phyloP scores from a whole-genome alignment of 2,797 vertebrate species.

The Podargus strigoides region DNA sequence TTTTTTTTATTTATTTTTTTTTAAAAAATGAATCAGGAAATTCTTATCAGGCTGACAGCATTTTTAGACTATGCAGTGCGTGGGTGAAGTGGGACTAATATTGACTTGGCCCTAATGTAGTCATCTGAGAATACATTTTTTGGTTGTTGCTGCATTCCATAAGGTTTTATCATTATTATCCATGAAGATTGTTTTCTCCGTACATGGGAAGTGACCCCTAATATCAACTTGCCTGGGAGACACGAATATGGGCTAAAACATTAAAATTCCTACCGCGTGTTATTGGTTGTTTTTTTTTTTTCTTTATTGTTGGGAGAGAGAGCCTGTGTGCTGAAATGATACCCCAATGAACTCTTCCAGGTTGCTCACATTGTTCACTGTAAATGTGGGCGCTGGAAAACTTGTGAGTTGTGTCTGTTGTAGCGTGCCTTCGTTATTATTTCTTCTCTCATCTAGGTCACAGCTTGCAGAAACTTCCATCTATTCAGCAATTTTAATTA shows the following conservation, averaged over 20 bases:
- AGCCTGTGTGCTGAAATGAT: not conserved
- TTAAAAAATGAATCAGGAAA: conserved; percentile 65
- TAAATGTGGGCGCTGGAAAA: not conserved
- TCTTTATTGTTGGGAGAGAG: not conserved
- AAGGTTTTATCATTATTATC: conserved; percentile 84
- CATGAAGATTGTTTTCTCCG: conserved; percentile 77
- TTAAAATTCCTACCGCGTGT: conserved; percentile 36
- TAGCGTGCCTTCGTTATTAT: not conserved
- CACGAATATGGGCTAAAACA: conserved; percentile 48
- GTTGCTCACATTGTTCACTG: not conserved
- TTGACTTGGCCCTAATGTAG: conserved; percentile 76
- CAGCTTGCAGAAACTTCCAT: not conserved
- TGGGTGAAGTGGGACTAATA: conserved; percentile 80
- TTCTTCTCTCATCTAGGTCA: not conserved
- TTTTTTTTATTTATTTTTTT: not conserved
- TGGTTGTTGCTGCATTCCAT: conserved; percentile 82
- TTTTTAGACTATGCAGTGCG: conserved; percentile 79
- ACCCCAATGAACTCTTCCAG: not conserved
- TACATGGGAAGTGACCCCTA: conserved; percentile 79
- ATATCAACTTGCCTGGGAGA: conserved; percentile 69
- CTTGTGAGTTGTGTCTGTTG: not conserved
- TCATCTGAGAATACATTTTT: conserved; percentile 83
- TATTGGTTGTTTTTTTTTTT: not conserved
- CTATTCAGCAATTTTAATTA: not conserved
- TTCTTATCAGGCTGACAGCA: conserved; percentile 80